Evolutionary conservation across 2,797 vertebrate genomes (phyloP).

Genomic region (Columba guinea): DNA sequence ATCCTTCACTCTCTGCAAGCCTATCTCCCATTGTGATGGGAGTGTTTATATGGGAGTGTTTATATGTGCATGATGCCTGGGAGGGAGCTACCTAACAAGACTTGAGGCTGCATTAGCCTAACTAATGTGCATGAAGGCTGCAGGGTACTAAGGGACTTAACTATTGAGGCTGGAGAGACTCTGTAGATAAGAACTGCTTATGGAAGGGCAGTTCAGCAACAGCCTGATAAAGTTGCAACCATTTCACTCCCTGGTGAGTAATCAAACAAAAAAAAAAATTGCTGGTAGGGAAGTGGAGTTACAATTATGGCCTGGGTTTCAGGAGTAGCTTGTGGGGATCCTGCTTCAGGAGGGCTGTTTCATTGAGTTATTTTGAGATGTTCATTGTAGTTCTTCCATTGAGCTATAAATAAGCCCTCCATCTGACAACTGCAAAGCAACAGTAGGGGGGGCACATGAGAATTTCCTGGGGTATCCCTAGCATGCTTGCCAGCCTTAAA

Average conservation of each 20-base stretch:
- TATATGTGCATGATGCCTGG: constrained; percentile 24
- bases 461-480: background rate
- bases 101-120: constrained; percentile 39
- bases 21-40: background rate
- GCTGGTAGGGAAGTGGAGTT: background rate
- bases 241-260: background rate
- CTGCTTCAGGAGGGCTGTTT: background rate
- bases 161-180: background rate
- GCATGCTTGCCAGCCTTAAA: background rate
- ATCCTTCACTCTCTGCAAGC: constrained; percentile 15
- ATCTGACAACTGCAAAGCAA: background rate
- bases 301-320: background rate
- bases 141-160: constrained; percentile 14
- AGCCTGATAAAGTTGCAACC: background rate
- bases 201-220: background rate
- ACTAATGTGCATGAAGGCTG: constrained; percentile 28
- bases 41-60: constrained; percentile 29
- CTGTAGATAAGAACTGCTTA: background rate
- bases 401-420: background rate
- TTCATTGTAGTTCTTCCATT: background rate
- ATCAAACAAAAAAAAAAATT: background rate
- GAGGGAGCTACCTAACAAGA: constrained; percentile 41
- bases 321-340: background rate
- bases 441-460: background rate
- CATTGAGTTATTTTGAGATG: background rate